A percentile compares a stretch with the other conserved stretches of the same genome.
These are phyloP conservation scores for Tetramorium alpestre DNA, from an alignment of 1,140 invertebrate species.

Conservation along the genomic window DNA sequence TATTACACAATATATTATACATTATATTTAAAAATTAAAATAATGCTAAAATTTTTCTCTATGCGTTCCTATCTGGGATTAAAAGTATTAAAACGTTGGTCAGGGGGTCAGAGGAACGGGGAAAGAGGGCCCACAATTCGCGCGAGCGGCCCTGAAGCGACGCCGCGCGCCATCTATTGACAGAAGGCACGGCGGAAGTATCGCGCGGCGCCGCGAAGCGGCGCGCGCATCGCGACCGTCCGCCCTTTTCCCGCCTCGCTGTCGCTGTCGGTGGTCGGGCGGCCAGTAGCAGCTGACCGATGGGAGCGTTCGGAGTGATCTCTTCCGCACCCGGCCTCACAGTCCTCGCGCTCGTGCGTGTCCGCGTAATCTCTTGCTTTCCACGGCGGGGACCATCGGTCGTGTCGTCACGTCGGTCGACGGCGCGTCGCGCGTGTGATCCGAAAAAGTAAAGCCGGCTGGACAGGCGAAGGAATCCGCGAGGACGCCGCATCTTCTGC, in stretches of 20 bases:
- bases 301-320: constrained; percentile 62
- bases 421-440: constrained; percentile 66
- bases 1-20: too few species aligned
- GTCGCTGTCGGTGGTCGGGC: background rate
- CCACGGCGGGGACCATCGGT: background rate
- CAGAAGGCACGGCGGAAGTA: too few species aligned
- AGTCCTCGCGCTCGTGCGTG: constrained; percentile 57
- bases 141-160: too few species aligned
- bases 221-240: background rate
- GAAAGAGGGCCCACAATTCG: too few species aligned
- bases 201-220: background rate
- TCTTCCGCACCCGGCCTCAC: constrained; percentile 45
- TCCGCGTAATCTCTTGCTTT: constrained; percentile 43
- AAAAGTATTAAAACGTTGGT: too few species aligned
- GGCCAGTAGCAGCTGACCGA: constrained; percentile 81
- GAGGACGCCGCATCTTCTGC: background rate
- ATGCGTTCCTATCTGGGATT: too few species aligned
- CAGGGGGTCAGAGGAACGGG: too few species aligned
- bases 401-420: constrained; percentile 4
- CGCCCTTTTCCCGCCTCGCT: constrained; percentile 29
- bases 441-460: constrained; percentile 16
- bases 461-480: background rate
- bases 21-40: too few species aligned
- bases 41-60: too few species aligned
- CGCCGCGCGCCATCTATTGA: too few species aligned